phyloP scores from a whole-genome alignment of 2,888 invertebrate species.

The Caenorhabditis auriculariae region DNA sequence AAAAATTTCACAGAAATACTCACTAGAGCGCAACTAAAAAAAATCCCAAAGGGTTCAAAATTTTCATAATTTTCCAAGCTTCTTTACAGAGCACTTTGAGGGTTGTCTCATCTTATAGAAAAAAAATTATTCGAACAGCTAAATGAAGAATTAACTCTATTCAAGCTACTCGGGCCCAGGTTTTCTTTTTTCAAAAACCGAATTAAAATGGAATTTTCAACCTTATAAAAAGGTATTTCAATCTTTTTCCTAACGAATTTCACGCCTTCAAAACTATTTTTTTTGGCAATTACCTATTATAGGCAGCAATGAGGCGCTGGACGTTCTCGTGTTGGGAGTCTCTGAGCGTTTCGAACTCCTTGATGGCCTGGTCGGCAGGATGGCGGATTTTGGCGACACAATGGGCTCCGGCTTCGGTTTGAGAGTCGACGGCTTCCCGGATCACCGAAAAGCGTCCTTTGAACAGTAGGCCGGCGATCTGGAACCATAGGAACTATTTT shows the following conservation, averaged over 20 bases:
- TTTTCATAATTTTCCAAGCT: no score
- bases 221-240: not conserved
- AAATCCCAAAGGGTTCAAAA: no score
- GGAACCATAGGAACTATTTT: constrained; percentile 1
- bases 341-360: constrained; percentile 82
- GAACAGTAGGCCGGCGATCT: constrained; percentile 42
- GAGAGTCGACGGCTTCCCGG: constrained; percentile 77
- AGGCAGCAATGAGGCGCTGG: constrained; percentile 68
- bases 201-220: not conserved
- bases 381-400: constrained; percentile 80
- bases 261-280: not conserved
- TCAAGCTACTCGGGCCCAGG: no score
- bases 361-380: constrained; percentile 68
- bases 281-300: constrained; percentile 62
- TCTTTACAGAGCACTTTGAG: no score
- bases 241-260: not conserved
- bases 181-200: no score
- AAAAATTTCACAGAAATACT: no score
- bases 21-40: no score
- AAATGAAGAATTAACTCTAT: no score
- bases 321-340: constrained; percentile 82
- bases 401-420: constrained; percentile 72
- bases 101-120: no score
- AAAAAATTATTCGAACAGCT: no score
- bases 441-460: constrained; percentile 85